Conservation (phyloP, 2,113 vertebrate species). For the Esox niger region DNA sequence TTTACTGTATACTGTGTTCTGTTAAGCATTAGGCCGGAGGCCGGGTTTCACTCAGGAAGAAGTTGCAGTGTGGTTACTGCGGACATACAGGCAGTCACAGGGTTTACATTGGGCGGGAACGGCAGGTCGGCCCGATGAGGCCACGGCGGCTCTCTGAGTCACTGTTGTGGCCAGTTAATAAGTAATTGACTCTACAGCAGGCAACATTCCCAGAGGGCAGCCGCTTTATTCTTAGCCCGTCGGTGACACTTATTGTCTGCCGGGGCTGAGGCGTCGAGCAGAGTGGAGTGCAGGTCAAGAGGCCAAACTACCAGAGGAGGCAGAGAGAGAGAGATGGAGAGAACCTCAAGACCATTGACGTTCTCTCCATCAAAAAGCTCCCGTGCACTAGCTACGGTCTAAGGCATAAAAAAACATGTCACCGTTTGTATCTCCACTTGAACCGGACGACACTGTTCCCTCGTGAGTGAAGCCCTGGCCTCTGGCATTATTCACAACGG, state of each 20-base stretch:
- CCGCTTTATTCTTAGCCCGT: conserved; percentile 39
- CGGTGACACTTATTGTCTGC: conserved; percentile 37
- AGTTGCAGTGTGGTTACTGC: neutral
- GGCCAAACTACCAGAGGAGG: conserved; percentile 17
- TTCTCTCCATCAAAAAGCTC: too few relatives aligned
- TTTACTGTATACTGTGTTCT: neutral
- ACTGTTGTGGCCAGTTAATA: conserved; percentile 41
- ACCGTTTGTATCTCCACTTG: too few relatives aligned
- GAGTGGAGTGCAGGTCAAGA: conserved; percentile 10
- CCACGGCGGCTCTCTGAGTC: conserved; percentile 20
- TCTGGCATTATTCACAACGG: too few relatives aligned
- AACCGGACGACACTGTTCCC: too few relatives aligned
- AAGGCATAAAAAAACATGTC: too few relatives aligned
- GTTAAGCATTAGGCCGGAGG: neutral
- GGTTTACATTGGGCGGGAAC: neutral
- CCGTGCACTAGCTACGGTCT: too few relatives aligned
- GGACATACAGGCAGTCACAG: conserved; percentile 6
- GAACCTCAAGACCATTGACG: too few relatives aligned
- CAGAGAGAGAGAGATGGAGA: too few relatives aligned
- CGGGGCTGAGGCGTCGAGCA: conserved; percentile 11
- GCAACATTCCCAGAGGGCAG: conserved; percentile 36
- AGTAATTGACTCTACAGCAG: conserved; percentile 38
- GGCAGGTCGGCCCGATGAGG: conserved; percentile 10
- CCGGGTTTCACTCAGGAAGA: neutral
- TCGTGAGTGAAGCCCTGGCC: too few relatives aligned